phyloP scores from a whole-genome alignment of 1,140 invertebrate genomes.

The Hetaerina americana region DNA sequence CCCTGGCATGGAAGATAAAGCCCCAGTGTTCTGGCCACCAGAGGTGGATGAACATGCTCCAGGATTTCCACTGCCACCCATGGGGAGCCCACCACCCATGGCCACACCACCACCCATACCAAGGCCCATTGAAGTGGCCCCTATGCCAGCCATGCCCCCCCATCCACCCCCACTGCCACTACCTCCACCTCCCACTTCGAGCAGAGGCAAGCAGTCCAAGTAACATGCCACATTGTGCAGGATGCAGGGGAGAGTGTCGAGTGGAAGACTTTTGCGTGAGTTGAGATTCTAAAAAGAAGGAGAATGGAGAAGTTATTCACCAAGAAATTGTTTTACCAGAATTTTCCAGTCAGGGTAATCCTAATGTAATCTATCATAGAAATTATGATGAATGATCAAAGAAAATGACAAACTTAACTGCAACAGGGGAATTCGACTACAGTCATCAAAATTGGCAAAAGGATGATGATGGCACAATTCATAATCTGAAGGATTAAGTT shows the following conservation, averaged over 20 bases:
- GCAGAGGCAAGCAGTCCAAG: constrained; percentile 68
- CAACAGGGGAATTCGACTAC: too few species aligned
- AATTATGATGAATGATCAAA: too few species aligned
- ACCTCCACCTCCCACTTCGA: constrained; percentile 62
- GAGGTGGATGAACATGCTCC: not conserved
- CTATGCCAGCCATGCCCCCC: not conserved
- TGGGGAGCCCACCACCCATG: not conserved
- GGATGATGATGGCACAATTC: too few species aligned
- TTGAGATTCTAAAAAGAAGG: constrained; percentile 58
- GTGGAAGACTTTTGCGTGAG: constrained; percentile 70
- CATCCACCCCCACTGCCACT: constrained; percentile 20
- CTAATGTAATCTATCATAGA: too few species aligned
- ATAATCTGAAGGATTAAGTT: too few species aligned
- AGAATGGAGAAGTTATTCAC: too few species aligned
- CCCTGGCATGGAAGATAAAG: not conserved
- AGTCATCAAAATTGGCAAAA: too few species aligned
- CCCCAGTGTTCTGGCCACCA: not conserved
- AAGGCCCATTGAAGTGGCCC: not conserved
- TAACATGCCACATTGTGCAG: constrained; percentile 85
- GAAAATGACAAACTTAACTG: too few species aligned
- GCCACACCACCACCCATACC: not conserved
- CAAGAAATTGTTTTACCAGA: too few species aligned
- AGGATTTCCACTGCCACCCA: not conserved
- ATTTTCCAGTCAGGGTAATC: too few species aligned
- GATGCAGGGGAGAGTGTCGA: constrained; percentile 58